A percentile compares a stretch with the other conserved stretches of the same genome.
Conservation (phyloP, 2,113 vertebrate genomes). For the Montifringilla adamsi region DNA sequence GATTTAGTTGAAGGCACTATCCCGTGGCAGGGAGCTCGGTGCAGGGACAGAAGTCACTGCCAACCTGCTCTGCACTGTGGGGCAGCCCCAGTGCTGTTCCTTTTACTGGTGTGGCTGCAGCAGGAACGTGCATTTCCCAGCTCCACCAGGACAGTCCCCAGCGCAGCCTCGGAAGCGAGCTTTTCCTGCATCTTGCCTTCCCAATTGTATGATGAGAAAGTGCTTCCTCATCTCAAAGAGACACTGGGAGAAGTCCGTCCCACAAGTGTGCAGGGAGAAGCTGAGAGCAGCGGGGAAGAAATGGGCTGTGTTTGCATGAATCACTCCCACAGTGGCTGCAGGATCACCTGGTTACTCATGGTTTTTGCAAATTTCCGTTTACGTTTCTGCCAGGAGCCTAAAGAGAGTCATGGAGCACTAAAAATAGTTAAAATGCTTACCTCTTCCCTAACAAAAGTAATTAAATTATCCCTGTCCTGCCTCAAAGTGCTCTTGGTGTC, state of each 20-base stretch:
- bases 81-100: not conserved
- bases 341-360: not conserved
- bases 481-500: not conserved
- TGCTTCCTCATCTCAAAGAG: not conserved
- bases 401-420: not conserved
- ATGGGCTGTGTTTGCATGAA: not conserved
- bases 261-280: not conserved
- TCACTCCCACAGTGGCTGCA: accelerated
- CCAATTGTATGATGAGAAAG: not conserved
- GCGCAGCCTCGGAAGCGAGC: not conserved
- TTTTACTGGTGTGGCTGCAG: not conserved
- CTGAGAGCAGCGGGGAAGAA: not conserved
- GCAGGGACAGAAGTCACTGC: not conserved
- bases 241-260: not conserved
- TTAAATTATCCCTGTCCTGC: not conserved
- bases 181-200: not conserved
- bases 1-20: not conserved
- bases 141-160: not conserved
- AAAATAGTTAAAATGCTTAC: not conserved
- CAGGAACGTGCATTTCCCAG: not conserved
- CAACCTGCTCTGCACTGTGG: not conserved
- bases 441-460: not conserved
- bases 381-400: not conserved
- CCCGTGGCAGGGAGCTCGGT: not conserved
- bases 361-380: not conserved